Evolutionary conservation across 53 echinoderm and acorn worm species (phyloP).

Genomic region (Paracentrotus lividus): DNA sequence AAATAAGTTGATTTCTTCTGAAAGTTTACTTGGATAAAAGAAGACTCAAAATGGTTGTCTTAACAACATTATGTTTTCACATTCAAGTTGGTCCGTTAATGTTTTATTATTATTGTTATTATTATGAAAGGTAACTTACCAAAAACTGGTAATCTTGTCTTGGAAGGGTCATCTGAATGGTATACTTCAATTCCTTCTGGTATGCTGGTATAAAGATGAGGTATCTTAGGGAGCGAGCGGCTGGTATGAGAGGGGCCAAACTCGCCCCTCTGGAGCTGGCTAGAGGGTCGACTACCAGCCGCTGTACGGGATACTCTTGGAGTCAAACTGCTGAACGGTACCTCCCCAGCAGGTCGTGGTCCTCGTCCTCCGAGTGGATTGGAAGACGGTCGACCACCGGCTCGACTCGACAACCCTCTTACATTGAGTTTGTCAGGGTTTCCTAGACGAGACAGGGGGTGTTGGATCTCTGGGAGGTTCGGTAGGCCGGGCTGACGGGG

Average conservation of each 20-base stretch:
- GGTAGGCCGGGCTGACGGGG: constrained; percentile 73
- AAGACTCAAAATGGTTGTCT: background rate
- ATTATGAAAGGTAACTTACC: constrained; percentile 76
- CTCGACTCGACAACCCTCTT: constrained; percentile 89
- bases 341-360: constrained; percentile 76
- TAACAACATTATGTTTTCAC: background rate
- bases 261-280: constrained; percentile 63
- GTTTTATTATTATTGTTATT: background rate
- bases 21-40: no score
- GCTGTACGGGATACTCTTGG: constrained; percentile 89
- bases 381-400: constrained; percentile 82
- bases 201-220: constrained; percentile 88
- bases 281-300: constrained; percentile 54
- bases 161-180: constrained; percentile 79
- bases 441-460: constrained; percentile 95
- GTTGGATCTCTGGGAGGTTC: constrained; percentile 94
- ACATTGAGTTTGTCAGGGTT: constrained; percentile 95
- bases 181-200: constrained; percentile 91
- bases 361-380: constrained; percentile 54
- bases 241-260: constrained; percentile 72
- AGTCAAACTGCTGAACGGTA: constrained; percentile 84
- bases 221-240: constrained; percentile 89
- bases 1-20: no score
- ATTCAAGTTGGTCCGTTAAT: background rate
- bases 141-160: constrained; percentile 92